Conservation (phyloP, 2,113 vertebrate genomes). For the Eudyptes chrysolophus region DNA sequence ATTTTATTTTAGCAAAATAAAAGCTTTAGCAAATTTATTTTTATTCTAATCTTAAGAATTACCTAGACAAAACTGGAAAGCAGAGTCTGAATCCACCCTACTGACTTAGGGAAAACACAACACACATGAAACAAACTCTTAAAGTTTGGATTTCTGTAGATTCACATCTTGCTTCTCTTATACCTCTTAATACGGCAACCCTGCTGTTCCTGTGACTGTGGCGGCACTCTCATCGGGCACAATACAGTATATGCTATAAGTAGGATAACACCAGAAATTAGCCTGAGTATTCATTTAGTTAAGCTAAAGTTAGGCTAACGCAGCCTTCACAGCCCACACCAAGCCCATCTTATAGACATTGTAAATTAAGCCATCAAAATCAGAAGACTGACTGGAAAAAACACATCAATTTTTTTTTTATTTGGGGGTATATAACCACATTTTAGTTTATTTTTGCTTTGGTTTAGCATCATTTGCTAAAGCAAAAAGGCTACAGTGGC, state of each 20-base stretch:
- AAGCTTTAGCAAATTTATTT: background rate
- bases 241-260: background rate
- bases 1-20: background rate
- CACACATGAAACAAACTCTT: rapidly evolving
- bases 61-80: background rate
- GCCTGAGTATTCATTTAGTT: background rate
- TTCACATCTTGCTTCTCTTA: background rate
- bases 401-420: background rate
- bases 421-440: background rate
- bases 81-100: background rate
- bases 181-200: background rate
- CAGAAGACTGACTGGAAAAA: background rate
- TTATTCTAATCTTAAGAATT: background rate
- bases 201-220: background rate
- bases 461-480: background rate
- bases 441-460: background rate
- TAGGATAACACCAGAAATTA: background rate
- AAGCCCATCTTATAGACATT: background rate
- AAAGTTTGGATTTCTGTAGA: background rate
- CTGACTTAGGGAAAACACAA: background rate
- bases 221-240: background rate
- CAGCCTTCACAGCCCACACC: background rate
- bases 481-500: background rate
- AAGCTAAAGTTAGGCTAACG: background rate
- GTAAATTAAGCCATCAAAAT: background rate